phyloP scores from a whole-genome alignment of 1,140 invertebrate species.

The Pantala flavescens region DNA sequence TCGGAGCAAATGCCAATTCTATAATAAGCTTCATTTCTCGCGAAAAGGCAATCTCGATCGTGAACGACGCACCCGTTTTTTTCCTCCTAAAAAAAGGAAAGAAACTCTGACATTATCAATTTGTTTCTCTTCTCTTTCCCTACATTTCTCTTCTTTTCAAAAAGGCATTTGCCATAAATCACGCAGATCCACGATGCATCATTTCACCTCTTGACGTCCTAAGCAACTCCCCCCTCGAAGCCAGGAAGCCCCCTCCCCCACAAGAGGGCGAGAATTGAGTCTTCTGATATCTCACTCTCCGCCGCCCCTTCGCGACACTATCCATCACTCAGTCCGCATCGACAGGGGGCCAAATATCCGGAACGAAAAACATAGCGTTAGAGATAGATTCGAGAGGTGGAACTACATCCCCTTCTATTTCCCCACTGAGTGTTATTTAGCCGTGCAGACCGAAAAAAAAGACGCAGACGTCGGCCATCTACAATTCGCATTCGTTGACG shows the following conservation, averaged over 20 bases:
- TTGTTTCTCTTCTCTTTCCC: background rate
- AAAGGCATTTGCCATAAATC: conserved; percentile 9
- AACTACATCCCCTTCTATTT: background rate
- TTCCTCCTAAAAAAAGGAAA: background rate
- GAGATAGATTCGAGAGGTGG: background rate
- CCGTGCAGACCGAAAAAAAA: conserved; percentile 4
- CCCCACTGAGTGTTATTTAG: background rate
- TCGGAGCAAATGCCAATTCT: too few species aligned
- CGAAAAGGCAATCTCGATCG: background rate
- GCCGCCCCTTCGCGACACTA: background rate
- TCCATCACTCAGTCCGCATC: background rate
- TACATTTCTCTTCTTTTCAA: background rate
- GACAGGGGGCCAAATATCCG: conserved; percentile 6
- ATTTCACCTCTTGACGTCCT: background rate
- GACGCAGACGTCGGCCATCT: background rate
- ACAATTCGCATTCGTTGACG: background rate
- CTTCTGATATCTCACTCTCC: background rate
- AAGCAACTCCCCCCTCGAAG: background rate
- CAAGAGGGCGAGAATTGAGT: background rate
- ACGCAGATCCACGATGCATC: conserved; percentile 3
- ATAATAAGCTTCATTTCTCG: background rate
- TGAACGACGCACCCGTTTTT: too few species aligned
- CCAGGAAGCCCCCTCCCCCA: background rate
- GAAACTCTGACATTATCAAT: background rate
- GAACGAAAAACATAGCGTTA: background rate